Evolutionary conservation across 2,888 invertebrate genomes (phyloP).

Genomic region (Ganaspis brasiliensis): DNA sequence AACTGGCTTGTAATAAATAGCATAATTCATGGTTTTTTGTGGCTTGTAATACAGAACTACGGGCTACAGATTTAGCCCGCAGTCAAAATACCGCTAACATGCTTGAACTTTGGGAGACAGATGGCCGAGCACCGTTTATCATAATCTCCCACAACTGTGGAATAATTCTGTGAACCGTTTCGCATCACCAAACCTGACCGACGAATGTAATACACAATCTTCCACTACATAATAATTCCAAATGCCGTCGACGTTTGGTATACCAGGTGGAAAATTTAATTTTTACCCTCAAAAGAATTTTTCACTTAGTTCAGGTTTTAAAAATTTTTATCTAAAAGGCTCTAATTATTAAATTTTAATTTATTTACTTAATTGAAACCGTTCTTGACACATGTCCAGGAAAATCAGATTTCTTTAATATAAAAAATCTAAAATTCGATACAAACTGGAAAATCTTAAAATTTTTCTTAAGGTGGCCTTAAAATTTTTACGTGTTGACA

Average conservation of each 20-base stretch:
- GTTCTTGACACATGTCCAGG: background rate
- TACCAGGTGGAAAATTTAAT: background rate
- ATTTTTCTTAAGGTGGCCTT: too few relatives aligned
- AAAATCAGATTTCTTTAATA: too few relatives aligned
- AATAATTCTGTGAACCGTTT: constrained; percentile 33
- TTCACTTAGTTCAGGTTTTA: too few relatives aligned
- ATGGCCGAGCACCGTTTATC: constrained; percentile 42
- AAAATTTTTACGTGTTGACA: too few relatives aligned
- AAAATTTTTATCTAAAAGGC: background rate
- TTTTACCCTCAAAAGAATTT: background rate
- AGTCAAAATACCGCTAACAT: constrained; percentile 41
- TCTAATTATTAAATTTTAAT: background rate
- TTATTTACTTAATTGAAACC: too few relatives aligned
- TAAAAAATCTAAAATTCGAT: too few relatives aligned
- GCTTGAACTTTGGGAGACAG: constrained; percentile 41
- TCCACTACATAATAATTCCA: constrained; percentile 29
- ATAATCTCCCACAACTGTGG: constrained; percentile 41
- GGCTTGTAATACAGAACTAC: constrained; percentile 22
- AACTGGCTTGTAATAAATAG: constrained; percentile 30
- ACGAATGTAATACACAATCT: constrained; percentile 34
- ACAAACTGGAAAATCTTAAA: too few relatives aligned
- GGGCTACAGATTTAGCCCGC: constrained; percentile 16
- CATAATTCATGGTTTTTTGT: constrained; percentile 39
- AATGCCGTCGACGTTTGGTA: constrained; percentile 3
- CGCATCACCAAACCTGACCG: constrained; percentile 28